phyloP scores from a whole-genome alignment of 1,140 invertebrate genomes.

The Temnothorax nylanderi region DNA sequence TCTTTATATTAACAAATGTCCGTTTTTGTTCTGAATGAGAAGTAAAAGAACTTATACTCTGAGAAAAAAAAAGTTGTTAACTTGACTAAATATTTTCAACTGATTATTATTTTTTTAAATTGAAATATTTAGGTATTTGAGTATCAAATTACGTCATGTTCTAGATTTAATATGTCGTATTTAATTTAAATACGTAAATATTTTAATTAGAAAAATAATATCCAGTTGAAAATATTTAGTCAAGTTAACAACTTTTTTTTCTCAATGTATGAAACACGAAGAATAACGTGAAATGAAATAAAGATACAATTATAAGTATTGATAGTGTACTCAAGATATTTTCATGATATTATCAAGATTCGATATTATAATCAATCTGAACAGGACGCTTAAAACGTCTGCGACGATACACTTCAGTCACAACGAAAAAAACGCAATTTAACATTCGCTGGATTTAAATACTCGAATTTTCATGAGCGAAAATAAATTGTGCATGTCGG shows the following conservation, averaged over 20 bases:
- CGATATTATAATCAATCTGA: background rate
- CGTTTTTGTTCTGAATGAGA: background rate
- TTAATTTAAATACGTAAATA: no score
- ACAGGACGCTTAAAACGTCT: background rate
- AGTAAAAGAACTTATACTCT: background rate
- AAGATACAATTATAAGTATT: background rate
- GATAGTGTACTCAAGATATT: background rate
- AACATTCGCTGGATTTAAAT: conserved; percentile 54
- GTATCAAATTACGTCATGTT: no score
- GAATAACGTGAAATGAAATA: background rate
- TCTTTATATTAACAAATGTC: background rate
- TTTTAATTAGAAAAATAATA: no score
- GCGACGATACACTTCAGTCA: conserved; percentile 45
- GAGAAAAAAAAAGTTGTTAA: no score
- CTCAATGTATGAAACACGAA: background rate
- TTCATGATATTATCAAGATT: background rate
- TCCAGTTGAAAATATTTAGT: no score
- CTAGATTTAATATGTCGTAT: no score
- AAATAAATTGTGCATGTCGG: conserved; percentile 64
- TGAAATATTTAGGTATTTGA: no score
- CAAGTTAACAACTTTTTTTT: no score
- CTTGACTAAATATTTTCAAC: no score
- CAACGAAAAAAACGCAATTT: conserved; percentile 56
- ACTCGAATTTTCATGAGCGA: conserved; percentile 1
- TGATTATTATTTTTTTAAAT: no score